phyloP scores from a whole-genome alignment of 2,888 invertebrate genomes.

The Philereme vetulata region DNA sequence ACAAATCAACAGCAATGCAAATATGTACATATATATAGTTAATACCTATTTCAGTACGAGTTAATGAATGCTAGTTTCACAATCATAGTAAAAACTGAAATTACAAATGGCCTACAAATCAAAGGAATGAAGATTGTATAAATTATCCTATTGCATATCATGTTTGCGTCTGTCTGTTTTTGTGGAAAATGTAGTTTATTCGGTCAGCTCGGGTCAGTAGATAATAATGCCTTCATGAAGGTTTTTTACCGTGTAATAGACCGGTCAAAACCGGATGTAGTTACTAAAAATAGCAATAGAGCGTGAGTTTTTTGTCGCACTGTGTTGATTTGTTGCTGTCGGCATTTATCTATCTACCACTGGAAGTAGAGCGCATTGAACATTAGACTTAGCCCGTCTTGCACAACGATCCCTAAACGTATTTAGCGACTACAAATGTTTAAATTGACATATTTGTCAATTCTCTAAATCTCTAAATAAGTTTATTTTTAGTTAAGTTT shows the following conservation, averaged over 20 bases:
- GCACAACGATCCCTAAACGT: no score
- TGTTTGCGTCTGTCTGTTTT: constrained; percentile 4
- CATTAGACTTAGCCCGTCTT: background rate
- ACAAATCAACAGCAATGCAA: constrained; percentile 11
- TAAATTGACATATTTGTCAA: no score
- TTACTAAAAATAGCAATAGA: constrained; percentile 66
- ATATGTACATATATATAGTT: background rate
- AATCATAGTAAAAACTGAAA: constrained; percentile 22
- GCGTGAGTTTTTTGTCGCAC: constrained; percentile 54
- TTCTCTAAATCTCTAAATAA: no score
- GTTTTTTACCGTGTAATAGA: constrained; percentile 50
- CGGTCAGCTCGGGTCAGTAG: constrained; percentile 46
- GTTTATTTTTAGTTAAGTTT: no score
- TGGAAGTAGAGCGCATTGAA: constrained; percentile 9
- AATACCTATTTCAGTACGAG: constrained; percentile 2
- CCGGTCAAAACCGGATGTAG: constrained; percentile 57
- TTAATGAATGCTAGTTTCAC: constrained; percentile 6
- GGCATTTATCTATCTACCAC: constrained; percentile 9
- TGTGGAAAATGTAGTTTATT: constrained; percentile 28
- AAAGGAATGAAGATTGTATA: constrained; percentile 22
- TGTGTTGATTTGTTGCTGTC: constrained; percentile 40
- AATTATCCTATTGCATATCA: constrained; percentile 17
- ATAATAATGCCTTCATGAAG: constrained; percentile 47
- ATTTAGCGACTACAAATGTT: no score
- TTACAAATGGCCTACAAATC: constrained; percentile 16